Conservation (phyloP, 2,113 vertebrate species). For the Herpailurus yagouaroundi region DNA sequence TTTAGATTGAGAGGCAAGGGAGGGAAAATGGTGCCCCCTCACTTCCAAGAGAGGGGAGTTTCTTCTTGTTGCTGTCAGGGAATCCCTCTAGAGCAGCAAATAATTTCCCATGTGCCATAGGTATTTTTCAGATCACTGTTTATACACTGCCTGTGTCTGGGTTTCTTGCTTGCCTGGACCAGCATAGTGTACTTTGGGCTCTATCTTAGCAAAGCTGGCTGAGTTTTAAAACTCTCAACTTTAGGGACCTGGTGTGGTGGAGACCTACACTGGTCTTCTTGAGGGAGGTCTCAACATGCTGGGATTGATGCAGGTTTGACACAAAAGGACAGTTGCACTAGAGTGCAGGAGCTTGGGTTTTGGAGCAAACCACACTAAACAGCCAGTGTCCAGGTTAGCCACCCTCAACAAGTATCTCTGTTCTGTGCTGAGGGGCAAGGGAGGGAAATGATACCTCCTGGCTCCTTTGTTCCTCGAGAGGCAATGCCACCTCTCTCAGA, state of each 20-base stretch:
- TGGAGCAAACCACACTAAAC: not conserved
- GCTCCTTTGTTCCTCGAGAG: not conserved
- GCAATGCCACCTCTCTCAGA: not conserved
- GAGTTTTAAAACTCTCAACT: not conserved
- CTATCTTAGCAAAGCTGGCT: not conserved
- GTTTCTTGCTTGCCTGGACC: not conserved
- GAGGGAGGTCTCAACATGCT: not conserved
- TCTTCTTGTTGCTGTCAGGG: not conserved
- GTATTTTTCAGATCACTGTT: not conserved
- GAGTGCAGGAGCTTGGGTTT: not conserved
- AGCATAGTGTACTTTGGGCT: not conserved
- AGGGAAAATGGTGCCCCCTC: not conserved
- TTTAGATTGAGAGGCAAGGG: not conserved
- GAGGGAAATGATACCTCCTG: not conserved
- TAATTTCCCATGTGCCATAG: not conserved
- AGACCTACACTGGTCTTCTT: not conserved
- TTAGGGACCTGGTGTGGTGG: not conserved
- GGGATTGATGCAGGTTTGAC: not conserved
- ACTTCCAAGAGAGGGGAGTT: not conserved
- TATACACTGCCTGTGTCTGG: not conserved
- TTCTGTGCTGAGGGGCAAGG: not conserved
- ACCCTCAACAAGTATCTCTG: not conserved
- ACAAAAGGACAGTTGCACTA: not conserved
- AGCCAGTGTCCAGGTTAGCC: not conserved
- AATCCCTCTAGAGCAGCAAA: not conserved